A percentile compares a stretch with the other conserved stretches of the same genome.
Conservation (phyloP, 1,140 invertebrate species). For the Heliconius hermathena region DNA sequence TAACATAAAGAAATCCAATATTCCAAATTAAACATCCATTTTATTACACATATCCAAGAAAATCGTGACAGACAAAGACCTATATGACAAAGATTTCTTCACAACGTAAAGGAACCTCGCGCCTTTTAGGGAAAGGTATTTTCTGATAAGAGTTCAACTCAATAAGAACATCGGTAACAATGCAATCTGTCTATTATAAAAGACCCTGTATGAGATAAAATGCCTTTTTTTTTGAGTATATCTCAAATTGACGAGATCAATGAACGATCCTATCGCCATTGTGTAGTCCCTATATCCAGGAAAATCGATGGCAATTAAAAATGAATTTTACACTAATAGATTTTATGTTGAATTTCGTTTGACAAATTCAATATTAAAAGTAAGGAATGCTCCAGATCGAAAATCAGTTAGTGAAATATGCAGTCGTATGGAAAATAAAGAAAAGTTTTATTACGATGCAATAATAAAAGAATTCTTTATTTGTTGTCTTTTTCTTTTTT, state of each 20-base stretch:
- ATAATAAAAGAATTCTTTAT: neutral
- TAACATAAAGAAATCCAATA: neutral
- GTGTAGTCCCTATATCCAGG: constrained; percentile 24
- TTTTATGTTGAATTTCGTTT: constrained; percentile 38
- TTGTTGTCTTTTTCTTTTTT: no score
- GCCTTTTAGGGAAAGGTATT: constrained; percentile 64
- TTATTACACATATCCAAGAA: constrained; percentile 44
- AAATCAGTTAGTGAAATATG: constrained; percentile 66
- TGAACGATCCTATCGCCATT: constrained; percentile 36
- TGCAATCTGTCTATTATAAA: constrained; percentile 69
- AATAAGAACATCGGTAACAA: constrained; percentile 63
- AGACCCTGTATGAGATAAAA: constrained; percentile 49
- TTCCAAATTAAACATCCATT: neutral
- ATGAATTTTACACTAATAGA: constrained; percentile 16
- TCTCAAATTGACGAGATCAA: constrained; percentile 35
- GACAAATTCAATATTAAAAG: constrained; percentile 40
- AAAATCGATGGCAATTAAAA: constrained; percentile 23
- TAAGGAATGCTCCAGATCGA: constrained; percentile 54
- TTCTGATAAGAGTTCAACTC: constrained; percentile 54
- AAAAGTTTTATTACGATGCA: neutral
- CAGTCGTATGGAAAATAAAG: constrained; percentile 62
- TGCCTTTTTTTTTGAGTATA: constrained; percentile 46
- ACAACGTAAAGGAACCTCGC: constrained; percentile 51
- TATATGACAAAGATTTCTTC: constrained; percentile 47
- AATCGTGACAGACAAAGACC: constrained; percentile 39